Conservation (phyloP, 2,888 invertebrate species). For the Coremacera marginata region DNA sequence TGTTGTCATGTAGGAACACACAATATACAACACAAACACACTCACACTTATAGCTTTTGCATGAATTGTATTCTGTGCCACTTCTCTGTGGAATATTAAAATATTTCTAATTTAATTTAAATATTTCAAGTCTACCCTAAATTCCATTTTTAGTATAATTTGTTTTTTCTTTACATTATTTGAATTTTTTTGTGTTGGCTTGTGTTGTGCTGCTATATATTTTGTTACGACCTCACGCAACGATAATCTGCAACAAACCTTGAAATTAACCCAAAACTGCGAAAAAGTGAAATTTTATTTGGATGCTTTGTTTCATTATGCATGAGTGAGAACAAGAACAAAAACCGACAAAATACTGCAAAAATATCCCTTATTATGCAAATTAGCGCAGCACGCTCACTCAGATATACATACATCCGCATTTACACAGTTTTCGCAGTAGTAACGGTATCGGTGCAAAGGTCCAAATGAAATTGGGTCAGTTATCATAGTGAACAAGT, state of each 20-base stretch:
- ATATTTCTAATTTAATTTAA: too few relatives aligned
- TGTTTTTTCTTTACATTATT: not conserved
- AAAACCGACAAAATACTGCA: not conserved
- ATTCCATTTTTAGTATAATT: not conserved
- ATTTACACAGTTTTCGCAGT: not conserved
- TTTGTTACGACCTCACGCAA: not conserved
- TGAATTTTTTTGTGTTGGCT: too few relatives aligned
- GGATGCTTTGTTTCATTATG: conserved; percentile 32
- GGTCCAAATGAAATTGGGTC: conserved; percentile 13
- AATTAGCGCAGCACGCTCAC: conserved; percentile 1
- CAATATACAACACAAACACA: not conserved
- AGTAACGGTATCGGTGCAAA: not conserved
- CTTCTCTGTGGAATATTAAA: too few relatives aligned
- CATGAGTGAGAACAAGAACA: conserved; percentile 16
- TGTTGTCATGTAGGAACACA: too few relatives aligned
- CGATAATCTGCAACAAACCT: conserved; percentile 16
- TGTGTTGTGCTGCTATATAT: not conserved
- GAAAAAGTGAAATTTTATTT: conserved; percentile 26
- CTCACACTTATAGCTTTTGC: not conserved
- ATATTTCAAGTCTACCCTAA: too few relatives aligned
- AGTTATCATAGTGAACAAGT: conserved; percentile 12
- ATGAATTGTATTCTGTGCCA: too few relatives aligned
- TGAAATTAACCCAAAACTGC: conserved; percentile 29
- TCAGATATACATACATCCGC: not conserved
- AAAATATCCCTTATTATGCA: conserved; percentile 30